These are phyloP conservation scores for Epistrophe eligans DNA, from an alignment of 2,888 invertebrate genomes.

Conservation along the genomic window DNA sequence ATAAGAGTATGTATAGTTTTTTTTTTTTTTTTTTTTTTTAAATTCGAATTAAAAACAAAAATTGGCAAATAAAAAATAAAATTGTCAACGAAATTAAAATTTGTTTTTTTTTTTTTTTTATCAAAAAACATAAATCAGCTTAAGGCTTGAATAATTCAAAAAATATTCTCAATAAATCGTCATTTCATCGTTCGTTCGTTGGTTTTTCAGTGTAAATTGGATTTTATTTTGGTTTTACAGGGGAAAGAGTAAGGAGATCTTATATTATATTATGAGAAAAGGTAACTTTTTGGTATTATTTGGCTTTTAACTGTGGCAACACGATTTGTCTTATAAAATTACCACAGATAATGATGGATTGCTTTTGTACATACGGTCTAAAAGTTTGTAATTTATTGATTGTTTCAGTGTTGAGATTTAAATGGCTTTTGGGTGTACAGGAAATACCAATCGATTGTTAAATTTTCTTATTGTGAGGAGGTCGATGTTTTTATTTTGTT, in stretches of 20 bases:
- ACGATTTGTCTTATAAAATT: constrained; percentile 47
- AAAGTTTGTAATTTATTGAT: constrained; percentile 67
- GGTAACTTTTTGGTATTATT: constrained; percentile 15
- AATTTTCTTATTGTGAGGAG: constrained; percentile 44
- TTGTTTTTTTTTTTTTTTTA: constrained; percentile 24
- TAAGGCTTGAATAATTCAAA: constrained; percentile 69
- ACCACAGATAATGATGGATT: constrained; percentile 74
- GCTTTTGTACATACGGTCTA: constrained; percentile 46
- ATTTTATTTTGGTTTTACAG: constrained; percentile 11
- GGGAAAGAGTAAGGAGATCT: not conserved
- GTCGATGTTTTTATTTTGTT: constrained; percentile 29
- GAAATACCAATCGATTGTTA: constrained; percentile 58
- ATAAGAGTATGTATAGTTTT: not conserved
- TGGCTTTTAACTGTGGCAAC: constrained; percentile 42
- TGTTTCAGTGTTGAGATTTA: constrained; percentile 42
- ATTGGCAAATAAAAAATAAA: constrained; percentile 37
- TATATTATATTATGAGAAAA: constrained; percentile 29
- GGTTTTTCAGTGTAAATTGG: constrained; percentile 59
- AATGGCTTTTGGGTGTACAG: constrained; percentile 71
- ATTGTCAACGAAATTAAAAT: constrained; percentile 24
- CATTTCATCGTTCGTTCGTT: constrained; percentile 23
- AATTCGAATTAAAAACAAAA: not conserved
- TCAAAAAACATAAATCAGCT: constrained; percentile 66
- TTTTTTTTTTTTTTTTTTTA: not conserved
- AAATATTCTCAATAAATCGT: constrained; percentile 66